A percentile compares a stretch with the other conserved stretches of the same genome.
Evolutionary conservation across 1,140 invertebrate species (phyloP).

Genomic region (Drosophila melanogaster): Release_6_plus_ISO1_MT NT_037436.4:26520001-26520500

Average conservation of each 20-base stretch:
- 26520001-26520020: background rate
- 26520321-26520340: constrained; percentile 32
- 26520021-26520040: background rate
- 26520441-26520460: no score
- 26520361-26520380: no score
- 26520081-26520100: background rate
- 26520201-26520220: background rate
- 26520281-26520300: background rate
- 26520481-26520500: no score
- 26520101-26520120: background rate
- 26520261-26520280: constrained; percentile 1
- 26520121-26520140: background rate
- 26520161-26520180: background rate
- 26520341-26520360: no score
- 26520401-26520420: no score
- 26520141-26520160: constrained; percentile 1
- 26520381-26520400: no score
- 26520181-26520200: background rate
- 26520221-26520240: background rate
- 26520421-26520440: no score
- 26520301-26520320: background rate
- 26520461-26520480: no score
- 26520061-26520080: background rate
- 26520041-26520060: no score
- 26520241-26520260: constrained; percentile 1